Evolutionary conservation across 2,797 vertebrate species (phyloP), one percentile per base, ranked within the genome.

Genomic region (Chaenodraco wilsoni): DNA sequence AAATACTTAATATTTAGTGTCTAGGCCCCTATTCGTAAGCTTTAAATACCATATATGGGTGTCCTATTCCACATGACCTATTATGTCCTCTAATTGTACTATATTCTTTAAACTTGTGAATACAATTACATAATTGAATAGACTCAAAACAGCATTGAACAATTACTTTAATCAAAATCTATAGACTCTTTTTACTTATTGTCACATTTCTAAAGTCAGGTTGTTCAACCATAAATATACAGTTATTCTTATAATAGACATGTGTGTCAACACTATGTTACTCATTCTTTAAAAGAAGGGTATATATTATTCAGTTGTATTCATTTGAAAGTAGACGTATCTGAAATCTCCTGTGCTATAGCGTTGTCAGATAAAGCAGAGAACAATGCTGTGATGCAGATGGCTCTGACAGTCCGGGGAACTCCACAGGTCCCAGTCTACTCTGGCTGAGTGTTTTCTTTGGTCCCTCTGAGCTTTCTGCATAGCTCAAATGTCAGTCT

Each of bases 401-500:
- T 88, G 83, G 73, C 81, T 87, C 76, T 85, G 83, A 79, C 79
- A 84, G 84, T 82, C 77, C 60, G 33, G 84, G 79, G 81, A 87
- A 74, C 69, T 80, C 85, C 72, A 79, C 79, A 84, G 80, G 78
- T 82, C 84, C 83, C 90, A 79, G 78, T 78, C 73, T 86, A 76
- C 80, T 85, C 78, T 85, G 83, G 69, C 73, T 76, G 83, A 91
- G 85, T 90, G 83, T 88, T 88, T 86, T 82, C 61, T 71, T 84
- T 72, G 86, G 79, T 84, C 78, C 81, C 77, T 79, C 77, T 83
- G 85, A 88, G 87, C 85, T 87, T 84, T 69, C 67, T 74, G 70
- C 45, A 23, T 72, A 78, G 68, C 82, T 88, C 78, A 85, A 83
- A 91, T 91, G 84, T 92, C 87, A 86, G 78, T 84, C 64, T 87